A percentile compares a stretch with the other conserved stretches of the same genome.
phyloP scores from a whole-genome alignment of 2,797 vertebrate species.

The Agapornis canus region DNA sequence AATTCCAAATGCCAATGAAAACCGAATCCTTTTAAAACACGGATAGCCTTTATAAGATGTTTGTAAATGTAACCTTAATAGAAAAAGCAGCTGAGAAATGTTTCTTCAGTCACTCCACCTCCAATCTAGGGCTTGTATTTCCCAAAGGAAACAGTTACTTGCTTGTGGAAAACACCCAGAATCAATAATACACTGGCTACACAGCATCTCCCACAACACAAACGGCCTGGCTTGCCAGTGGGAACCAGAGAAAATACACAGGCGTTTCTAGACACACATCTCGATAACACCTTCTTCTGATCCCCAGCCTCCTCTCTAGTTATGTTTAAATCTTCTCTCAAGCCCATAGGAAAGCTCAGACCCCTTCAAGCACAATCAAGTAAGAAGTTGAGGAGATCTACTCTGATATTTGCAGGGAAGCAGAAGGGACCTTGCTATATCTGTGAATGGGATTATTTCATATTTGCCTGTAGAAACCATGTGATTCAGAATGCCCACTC shows the following conservation, averaged over 20 bases:
- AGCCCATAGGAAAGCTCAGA: not conserved
- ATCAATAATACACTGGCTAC: not conserved
- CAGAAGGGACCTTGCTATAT: not conserved
- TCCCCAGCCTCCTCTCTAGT: not conserved
- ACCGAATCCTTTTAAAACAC: not conserved
- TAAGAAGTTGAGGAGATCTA: not conserved
- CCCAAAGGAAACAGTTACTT: not conserved
- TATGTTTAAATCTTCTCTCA: not conserved
- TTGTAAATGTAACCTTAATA: not conserved
- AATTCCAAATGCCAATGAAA: not conserved
- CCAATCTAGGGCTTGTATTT: not conserved
- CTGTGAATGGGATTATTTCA: not conserved
- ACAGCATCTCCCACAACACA: not conserved
- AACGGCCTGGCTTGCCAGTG: rapidly evolving
- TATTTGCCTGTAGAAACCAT: not conserved
- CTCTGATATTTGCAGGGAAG: not conserved
- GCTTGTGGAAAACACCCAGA: not conserved
- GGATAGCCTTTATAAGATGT: not conserved
- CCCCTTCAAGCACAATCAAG: not conserved
- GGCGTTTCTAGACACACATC: not conserved
- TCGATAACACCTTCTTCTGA: not conserved
- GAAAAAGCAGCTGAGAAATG: not conserved
- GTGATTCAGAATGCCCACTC: not conserved
- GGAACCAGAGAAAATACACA: rapidly evolving
- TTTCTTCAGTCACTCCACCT: not conserved